Conservation (phyloP, 2,888 invertebrate species). For the Eupithecia subfuscata region DNA sequence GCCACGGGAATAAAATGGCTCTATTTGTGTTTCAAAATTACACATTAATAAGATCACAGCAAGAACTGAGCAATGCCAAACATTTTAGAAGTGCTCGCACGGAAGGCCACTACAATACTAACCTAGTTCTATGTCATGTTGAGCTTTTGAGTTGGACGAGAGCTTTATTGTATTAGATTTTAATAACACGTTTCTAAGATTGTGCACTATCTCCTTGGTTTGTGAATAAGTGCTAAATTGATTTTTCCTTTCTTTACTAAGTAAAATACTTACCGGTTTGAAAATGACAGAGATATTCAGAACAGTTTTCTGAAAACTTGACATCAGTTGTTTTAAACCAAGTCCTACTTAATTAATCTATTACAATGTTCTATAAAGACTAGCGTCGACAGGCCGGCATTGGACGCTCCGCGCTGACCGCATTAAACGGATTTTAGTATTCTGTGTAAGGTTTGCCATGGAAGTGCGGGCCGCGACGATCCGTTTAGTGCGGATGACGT, state of each 20-base stretch:
- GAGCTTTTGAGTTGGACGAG: background rate
- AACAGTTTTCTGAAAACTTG: background rate
- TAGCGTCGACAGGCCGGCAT: no score
- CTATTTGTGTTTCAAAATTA: background rate
- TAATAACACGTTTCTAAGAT: background rate
- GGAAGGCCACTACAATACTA: background rate
- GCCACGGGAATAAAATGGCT: background rate
- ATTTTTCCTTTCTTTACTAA: background rate
- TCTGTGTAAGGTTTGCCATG: no score
- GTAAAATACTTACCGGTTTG: background rate
- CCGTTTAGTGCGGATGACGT: no score
- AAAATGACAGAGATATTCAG: background rate
- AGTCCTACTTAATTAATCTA: background rate
- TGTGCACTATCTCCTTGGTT: background rate
- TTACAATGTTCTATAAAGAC: background rate
- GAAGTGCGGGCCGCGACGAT: no score
- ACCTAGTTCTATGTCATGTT: background rate
- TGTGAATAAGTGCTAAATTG: background rate
- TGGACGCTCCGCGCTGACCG: no score
- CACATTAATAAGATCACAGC: conserved; percentile 1
- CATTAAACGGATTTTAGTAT: no score
- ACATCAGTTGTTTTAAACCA: background rate
- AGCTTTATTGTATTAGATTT: background rate
- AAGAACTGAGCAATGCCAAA: conserved; percentile 1
- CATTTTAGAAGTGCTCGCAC: background rate